Evolutionary conservation across 30 jellyfish, hydroid and myxozoan species (phyloP), one percentile per base, ranked within the genome.

Genomic region (Hydra vulgaris): DNA sequence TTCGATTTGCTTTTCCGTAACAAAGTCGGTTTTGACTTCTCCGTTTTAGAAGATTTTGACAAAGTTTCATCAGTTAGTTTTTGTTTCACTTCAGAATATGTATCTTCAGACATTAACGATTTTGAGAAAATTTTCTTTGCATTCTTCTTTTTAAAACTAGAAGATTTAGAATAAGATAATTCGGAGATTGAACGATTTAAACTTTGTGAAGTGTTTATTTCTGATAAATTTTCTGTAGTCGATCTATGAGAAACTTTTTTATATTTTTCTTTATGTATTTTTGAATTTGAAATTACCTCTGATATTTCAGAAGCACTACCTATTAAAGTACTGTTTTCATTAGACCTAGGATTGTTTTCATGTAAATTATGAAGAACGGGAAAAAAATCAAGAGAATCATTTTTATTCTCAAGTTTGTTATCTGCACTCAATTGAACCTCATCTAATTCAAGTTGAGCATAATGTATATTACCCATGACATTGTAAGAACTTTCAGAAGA

Each of bases 401-500:
- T 73, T n/a, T 77, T 86, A 19, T 75, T 81, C 7, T 84, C 79
- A 18, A 69, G 26, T 53, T 80, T 83, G 27, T 16, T 26, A 0
- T 89, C 85, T 56, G 18, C 21, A 54, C 55, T 74, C 77, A 75
- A 74, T 66, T 78, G 80, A 26, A 76, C 77, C 0, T 26, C 87
- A 26, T 81, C 88, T 1, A 23, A 53, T 25, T 72, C 80, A 0
- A 78, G 74, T 25, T 89, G 95, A 3, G 96, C 95, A 81, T 84
- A 89, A 53, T 89, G 87, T 18, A 89, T 74, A 79, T 89, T 89
- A 22, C 85, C 81, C 95, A 89, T 66, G 27, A 89, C 68, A 72
- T 89, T 76, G n/a, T 78, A 23, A 0, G 74, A 54, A 15, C 54
- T 80, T 19, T 82, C 90, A 8, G 77, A 61, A 15, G 94, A 53